Percentiles rank a stretch among this genome's conserved stretches.
phyloP scores from a whole-genome alignment of 2,113 vertebrate genomes.

The Chamaea fasciata region DNA sequence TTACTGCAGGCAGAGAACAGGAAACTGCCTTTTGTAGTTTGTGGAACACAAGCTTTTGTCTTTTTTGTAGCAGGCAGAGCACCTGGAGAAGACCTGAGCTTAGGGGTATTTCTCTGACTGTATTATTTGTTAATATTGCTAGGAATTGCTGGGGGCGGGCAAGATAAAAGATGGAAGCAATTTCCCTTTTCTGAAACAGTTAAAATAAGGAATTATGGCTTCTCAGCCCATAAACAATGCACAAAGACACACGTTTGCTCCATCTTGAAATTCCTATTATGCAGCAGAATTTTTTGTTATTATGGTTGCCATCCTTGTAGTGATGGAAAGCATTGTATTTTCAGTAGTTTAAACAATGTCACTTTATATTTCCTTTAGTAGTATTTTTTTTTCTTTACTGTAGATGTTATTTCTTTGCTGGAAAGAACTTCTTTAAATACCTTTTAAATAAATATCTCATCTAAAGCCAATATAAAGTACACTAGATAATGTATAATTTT shows the following conservation, averaged over 20 bases:
- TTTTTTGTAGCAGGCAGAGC: neutral
- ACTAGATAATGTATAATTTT: neutral
- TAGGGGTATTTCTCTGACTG: neutral
- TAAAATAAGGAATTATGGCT: neutral
- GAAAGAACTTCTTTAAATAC: neutral
- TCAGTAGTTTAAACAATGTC: neutral
- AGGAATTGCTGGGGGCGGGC: neutral
- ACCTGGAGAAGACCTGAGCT: neutral
- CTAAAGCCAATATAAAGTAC: neutral
- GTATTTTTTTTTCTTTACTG: neutral
- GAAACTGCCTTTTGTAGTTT: neutral
- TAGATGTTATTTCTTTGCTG: neutral
- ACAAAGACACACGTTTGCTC: neutral
- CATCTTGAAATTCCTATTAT: neutral
- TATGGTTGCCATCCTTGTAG: neutral
- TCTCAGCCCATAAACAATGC: neutral
- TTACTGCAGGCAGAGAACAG: neutral
- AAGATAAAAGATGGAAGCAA: neutral
- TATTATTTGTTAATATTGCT: neutral
- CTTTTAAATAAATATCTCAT: neutral
- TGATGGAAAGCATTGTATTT: neutral
- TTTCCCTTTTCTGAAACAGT: neutral
- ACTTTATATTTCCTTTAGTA: neutral
- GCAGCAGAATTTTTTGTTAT: neutral
- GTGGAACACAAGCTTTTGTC: neutral